Evolutionary conservation across 1,140 invertebrate species (phyloP).

Genomic region (Heliconius melpomene): DNA sequence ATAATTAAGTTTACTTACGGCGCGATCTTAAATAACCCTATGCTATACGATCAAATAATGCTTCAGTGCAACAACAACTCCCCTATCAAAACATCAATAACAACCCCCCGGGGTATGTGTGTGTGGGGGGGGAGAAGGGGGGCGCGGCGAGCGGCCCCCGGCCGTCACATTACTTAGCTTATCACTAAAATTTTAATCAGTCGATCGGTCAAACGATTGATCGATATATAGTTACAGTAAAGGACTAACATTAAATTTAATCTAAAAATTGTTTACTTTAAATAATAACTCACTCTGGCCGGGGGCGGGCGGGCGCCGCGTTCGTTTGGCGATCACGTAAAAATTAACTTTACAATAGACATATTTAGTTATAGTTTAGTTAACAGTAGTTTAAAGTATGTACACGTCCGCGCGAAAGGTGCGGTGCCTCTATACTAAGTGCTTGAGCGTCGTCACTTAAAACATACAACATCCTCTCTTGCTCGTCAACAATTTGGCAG

Average conservation of each 20-base stretch:
- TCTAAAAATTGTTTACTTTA: constrained; percentile 79
- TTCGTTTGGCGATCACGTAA: constrained; percentile 76
- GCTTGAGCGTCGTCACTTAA: constrained; percentile 77
- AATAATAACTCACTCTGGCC: constrained; percentile 76
- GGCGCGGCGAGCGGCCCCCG: constrained; percentile 25
- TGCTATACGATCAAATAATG: constrained; percentile 79
- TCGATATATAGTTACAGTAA: constrained; percentile 80
- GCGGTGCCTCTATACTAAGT: constrained; percentile 67
- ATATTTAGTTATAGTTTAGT: not conserved
- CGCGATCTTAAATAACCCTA: constrained; percentile 80
- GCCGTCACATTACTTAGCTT: constrained; percentile 75
- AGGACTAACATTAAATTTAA: constrained; percentile 81
- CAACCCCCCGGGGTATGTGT: constrained; percentile 37
- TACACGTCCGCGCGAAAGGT: constrained; percentile 59
- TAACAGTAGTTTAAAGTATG: constrained; percentile 6
- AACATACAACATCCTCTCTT: constrained; percentile 68
- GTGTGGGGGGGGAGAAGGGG: too few relatives aligned
- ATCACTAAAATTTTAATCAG: constrained; percentile 81
- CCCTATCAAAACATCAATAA: constrained; percentile 75
- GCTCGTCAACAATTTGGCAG: constrained; percentile 78
- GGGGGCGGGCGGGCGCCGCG: constrained; percentile 66
- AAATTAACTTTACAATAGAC: constrained; percentile 73
- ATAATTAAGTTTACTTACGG: constrained; percentile 76
- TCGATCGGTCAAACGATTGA: constrained; percentile 81
- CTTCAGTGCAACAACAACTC: constrained; percentile 75